Base-by-base conservation (phyloP, 2,113 vertebrate species). In the Onychostruthus taczanowskii region DNA sequence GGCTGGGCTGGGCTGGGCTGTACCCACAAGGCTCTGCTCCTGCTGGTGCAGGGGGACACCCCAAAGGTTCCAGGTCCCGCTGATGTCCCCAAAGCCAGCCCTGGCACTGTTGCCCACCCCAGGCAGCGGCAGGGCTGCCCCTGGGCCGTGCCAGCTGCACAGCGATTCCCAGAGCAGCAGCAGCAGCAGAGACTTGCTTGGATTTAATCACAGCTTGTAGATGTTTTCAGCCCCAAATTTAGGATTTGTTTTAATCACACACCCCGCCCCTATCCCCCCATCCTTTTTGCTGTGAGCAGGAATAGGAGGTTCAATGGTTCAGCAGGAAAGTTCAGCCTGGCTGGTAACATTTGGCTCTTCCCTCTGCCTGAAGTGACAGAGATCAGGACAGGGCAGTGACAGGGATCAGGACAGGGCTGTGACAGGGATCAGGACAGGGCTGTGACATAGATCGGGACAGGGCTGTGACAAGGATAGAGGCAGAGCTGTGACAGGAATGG, bases 391-490 rank as follows among this genome's bases (percentile, higher is more conserved):
- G 30, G 21, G 30, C 11, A 47, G 16, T 9, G 31, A 26, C 31
- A 67, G 4, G 19, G 21, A 44, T 6, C 0, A 2, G 17, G 64
- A 7, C 31, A 56, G 12, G 6, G 12, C 69, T 31, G 28, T 33
- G 49, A n/a, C 39, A n/a, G 12, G 37, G 22, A 26, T 10, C 0
- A 0, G 2, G 12, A 0, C 23, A 55, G 17, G 18, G 73, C 16
- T 37, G 67, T 11, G 67, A 50, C 66, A 69, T 9, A 18, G 24
- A 20, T 10, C 0, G 0, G 8, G 22, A 5, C n/a, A 50, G 9
- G 17, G 26, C n/a, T 30, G 72, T 10, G 70, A 56, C 26, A 58
- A 24, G 6, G 2, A 23, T 22, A 1, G 4, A 4, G 24, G 1
- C 67, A 50, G 5, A 26, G 47, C 26, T 50, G 67, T 37, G 47